Base-by-base conservation (phyloP, 1,140 invertebrate species). In the Globodera ellingtonae region DNA sequence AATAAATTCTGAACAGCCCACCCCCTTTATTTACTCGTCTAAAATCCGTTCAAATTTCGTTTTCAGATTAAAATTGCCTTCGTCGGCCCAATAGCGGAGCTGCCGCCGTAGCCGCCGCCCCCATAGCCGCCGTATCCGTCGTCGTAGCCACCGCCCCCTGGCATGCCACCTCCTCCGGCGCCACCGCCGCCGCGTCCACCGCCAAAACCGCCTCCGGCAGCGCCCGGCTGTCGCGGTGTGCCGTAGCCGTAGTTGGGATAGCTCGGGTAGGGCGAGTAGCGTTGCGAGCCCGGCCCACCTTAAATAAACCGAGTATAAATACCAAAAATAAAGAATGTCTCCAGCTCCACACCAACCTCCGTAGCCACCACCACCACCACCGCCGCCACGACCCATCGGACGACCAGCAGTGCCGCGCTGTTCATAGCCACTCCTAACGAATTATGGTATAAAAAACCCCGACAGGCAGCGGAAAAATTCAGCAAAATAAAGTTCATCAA, bases 251-350 rank as follows among this genome's bases (percentile, higher is more conserved):
- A 59, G 48, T 50, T 62, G 8, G 35, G 35, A 7, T 77, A 77
- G 21, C 48, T 77, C n/a, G 69, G 69, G 21, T 79, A 79, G 0
- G 78, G 78, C 7, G 78, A 77, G 48, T 79, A 72, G 21, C 74
- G 78, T 8, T 79, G 56, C 18, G 78, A 65, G 50, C 35, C 73
- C 10, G 73, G 66, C 50, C 47, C 44, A 48, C 62, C 78, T 24
- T 8, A n/a, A 44, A 9, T 21, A 18, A 24, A 47, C n/a, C 24
- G 46, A 3, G 47, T 1, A 15, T 62, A n/a, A 46, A 62, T 7
- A 46, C 5, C 46, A 13, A 56, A 48, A 9, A 71, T 9, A 81
- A 80, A 71, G 13, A 1, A 18, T 6, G 48, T n/a, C n/a, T 44
- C 24, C 35, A 15, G 46, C 69, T 59, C 8, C 69, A 72, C 15